phyloP scores from a whole-genome alignment of 2,113 vertebrate genomes.

The Bambusicola thoracicus region DNA sequence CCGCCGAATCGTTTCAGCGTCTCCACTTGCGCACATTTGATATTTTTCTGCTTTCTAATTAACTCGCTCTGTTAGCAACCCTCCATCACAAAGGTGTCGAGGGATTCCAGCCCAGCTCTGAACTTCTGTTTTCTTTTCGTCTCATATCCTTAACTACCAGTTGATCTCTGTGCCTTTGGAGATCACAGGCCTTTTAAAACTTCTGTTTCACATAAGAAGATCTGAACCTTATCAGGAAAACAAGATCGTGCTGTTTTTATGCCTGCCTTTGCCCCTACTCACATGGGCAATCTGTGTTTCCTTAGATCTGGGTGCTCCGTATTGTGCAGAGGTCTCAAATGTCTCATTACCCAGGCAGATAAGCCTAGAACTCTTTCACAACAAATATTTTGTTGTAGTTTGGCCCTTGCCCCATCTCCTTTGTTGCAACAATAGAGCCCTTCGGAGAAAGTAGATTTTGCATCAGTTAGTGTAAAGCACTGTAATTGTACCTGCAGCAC shows the following conservation, averaged over 20 bases:
- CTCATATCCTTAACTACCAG: conserved; percentile 25
- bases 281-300: background rate
- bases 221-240: conserved; percentile 1
- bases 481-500: background rate
- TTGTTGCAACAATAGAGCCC: background rate
- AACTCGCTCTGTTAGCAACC: conserved; percentile 33
- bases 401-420: background rate
- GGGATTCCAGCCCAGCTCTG: conserved; percentile 36
- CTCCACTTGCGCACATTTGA: conserved; percentile 39
- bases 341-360: background rate
- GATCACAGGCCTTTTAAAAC: conserved; percentile 33
- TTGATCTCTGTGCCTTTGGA: conserved; percentile 49
- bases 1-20: background rate
- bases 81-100: background rate
- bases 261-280: background rate
- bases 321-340: background rate
- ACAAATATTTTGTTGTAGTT: background rate
- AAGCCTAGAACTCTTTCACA: background rate
- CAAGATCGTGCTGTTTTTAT: background rate
- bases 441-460: background rate
- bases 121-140: conserved; percentile 28
- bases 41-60: conserved; percentile 47
- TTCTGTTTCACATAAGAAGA: background rate
- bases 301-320: background rate
- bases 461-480: background rate